Base-by-base conservation (phyloP, 2,888 invertebrate species). In the Incurvaria masculella region DNA sequence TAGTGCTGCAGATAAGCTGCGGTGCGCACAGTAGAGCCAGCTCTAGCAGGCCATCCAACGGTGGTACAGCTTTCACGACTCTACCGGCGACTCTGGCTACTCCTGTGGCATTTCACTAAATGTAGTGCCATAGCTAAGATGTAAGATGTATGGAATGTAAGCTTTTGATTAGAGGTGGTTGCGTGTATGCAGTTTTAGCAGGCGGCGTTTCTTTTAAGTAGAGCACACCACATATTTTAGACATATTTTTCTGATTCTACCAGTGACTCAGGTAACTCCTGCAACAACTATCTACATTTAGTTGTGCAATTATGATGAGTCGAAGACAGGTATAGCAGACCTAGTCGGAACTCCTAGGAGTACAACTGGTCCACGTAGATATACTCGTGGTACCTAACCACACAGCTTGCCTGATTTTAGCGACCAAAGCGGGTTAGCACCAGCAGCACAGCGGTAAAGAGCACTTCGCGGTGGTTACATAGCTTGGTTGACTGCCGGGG, bases 131-230 rank as follows among this genome's bases (percentile, higher is more conserved):
- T n/a, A n/a, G n/a, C n/a, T n/a, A n/a, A n/a, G n/a, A n/a, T n/a
- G n/a, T n/a, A n/a, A n/a, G n/a, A 74, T 0, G 71, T 72, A 54
- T 63, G 79, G 26, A 74, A n/a, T n/a, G n/a, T n/a, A n/a, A n/a
- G n/a, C n/a, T 0, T 71, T 72, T 54, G 63, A 79, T 21, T 68
- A 55, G 14, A 75, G 55, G 52, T 79, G 79, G 2, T 75, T 76
- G 3, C 69, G 60, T 68, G 55, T n/a, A 75, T 55, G 52, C 79
- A 79, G 2, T 75, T 76, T 2, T 69, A 59, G 0, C 76, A 75
- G 0, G 76, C 70, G 49, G 73, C 68, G 78, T 76, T 52, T 76
- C 74, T 58, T 75, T 73, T 38, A 70, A 72, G 55, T 66, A 74
- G 5, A 58, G 56, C 5, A 60, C 57, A 53, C 69, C 75, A 10